A percentile compares a stretch with the other conserved stretches of the same genome.
These are phyloP conservation scores for Lasioglossum villosulum DNA, from an alignment of 2,888 invertebrate genomes.

Conservation along the genomic window DNA sequence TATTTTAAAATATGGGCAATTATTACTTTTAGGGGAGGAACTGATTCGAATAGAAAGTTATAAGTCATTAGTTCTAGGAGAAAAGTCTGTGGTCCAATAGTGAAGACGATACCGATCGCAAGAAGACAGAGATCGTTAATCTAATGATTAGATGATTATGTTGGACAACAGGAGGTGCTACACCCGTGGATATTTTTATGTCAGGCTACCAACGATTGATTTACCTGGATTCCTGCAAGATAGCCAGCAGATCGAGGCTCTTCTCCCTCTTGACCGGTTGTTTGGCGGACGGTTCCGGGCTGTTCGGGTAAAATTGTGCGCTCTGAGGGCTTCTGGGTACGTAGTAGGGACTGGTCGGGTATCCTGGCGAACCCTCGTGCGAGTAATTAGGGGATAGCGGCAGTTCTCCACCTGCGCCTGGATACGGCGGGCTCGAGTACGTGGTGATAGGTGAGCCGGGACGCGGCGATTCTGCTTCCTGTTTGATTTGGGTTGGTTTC, in stretches of 20 bases:
- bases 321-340: slow-evolving; percentile 83
- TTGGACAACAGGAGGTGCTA: not conserved
- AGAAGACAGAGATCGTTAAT: not conserved
- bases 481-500: slow-evolving; percentile 85
- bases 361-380: slow-evolving; percentile 81
- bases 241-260: slow-evolving; percentile 81
- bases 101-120: not conserved
- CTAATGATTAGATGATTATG: not conserved
- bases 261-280: slow-evolving; percentile 82
- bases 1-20: not conserved
- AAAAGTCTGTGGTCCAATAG: not conserved
- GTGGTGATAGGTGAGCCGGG: slow-evolving; percentile 78
- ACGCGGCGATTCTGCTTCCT: slow-evolving; percentile 85
- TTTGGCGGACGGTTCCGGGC: slow-evolving; percentile 79
- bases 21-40: too few relatives aligned
- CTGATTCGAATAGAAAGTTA: too few relatives aligned
- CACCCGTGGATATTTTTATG: not conserved
- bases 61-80: not conserved
- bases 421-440: slow-evolving; percentile 81
- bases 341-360: slow-evolving; percentile 83
- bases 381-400: slow-evolving; percentile 82
- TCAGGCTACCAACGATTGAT: not conserved
- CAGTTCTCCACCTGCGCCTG: slow-evolving; percentile 74
- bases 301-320: slow-evolving; percentile 81
- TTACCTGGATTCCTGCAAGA: slow-evolving; percentile 83